Evolutionary conservation across 2,113 vertebrate genomes (phyloP), one percentile per base, ranked within the genome.

Genomic region (Tiliqua scincoides): DNA sequence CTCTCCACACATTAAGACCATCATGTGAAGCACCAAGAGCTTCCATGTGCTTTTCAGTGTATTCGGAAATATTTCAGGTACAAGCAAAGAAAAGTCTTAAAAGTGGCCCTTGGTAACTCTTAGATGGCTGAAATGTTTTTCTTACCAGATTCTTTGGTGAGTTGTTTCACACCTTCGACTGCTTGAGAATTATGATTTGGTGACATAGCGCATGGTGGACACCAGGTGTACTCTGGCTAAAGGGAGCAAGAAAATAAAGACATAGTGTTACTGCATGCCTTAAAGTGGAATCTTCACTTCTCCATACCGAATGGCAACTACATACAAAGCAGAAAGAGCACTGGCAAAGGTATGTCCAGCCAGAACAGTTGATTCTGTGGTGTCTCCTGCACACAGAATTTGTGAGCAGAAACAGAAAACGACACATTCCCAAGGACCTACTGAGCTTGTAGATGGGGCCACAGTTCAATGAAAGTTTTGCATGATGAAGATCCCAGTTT

Each of bases 111-210:
- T 11, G 20, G 48, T 4, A 84, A 63, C 18, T 43, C 35, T 14
- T 17, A 65, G 21, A 3, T 30, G 9, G 21, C 14, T 48, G 40
- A 75, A 75, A 1, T 7, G 17, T 14, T 57, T 59, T 4, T n/a
- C 95, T 95, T 96, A 98, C 98, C 98, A 94, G 97, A 92, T 79
- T 97, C 98, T 87, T 97, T 96, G 92, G 98, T 95, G 85, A 97
- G 96, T 0, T 97, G 96, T 92, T 98, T 96, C 82, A 97, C 95
- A 27, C 95, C 93, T 0, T 95, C 84, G 78, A 96, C 96, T 23
- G 96, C 96, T 27, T 97, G 97, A 83, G 96, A 86, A 9, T 97
- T 97, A 91, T 96, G 95, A 91, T 96, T 97, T 80, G 93, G 96
- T 59, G 97, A 93, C 85, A 97, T 97, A 75, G 96, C 96, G n/a